Evolutionary conservation across 1,140 invertebrate species (phyloP).

Genomic region (Sminthurides bifidus): DNA sequence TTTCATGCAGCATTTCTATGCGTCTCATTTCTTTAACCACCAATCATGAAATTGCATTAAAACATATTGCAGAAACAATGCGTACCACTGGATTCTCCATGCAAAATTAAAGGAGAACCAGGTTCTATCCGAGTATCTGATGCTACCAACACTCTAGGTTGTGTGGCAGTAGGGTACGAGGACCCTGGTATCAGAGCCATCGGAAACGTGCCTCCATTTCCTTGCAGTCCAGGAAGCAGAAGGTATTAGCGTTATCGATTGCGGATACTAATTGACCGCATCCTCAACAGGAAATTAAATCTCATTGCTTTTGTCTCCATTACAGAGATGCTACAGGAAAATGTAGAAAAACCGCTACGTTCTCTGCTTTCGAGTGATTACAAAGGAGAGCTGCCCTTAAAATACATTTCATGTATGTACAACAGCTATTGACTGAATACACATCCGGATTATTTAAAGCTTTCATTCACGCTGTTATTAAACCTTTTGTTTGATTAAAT

Average conservation of each 20-base stretch:
- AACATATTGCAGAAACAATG: not conserved
- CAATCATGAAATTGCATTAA: not conserved
- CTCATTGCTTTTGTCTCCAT: not conserved
- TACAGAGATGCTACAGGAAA: slow-evolving; percentile 12
- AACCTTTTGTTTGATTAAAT: too few species aligned
- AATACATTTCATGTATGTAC: not conserved
- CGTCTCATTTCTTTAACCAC: not conserved
- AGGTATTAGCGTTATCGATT: not conserved
- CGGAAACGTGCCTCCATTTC: slow-evolving; percentile 13
- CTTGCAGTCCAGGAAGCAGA: slow-evolving; percentile 3
- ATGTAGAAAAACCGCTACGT: slow-evolving; percentile 9
- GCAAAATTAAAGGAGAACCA: not conserved
- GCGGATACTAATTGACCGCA: not conserved
- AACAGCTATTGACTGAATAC: too few species aligned
- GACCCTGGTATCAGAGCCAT: not conserved
- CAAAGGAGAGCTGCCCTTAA: not conserved
- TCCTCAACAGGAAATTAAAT: not conserved
- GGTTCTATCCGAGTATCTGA: not conserved
- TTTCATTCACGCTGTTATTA: too few species aligned
- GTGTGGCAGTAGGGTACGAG: not conserved
- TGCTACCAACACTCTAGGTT: not conserved
- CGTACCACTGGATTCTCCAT: not conserved
- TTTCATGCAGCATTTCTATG: not conserved
- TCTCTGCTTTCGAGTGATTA: not conserved
- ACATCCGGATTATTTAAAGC: too few species aligned